Evolutionary conservation across 2,797 vertebrate species (phyloP).

Genomic region (Staurois parvus): DNA sequence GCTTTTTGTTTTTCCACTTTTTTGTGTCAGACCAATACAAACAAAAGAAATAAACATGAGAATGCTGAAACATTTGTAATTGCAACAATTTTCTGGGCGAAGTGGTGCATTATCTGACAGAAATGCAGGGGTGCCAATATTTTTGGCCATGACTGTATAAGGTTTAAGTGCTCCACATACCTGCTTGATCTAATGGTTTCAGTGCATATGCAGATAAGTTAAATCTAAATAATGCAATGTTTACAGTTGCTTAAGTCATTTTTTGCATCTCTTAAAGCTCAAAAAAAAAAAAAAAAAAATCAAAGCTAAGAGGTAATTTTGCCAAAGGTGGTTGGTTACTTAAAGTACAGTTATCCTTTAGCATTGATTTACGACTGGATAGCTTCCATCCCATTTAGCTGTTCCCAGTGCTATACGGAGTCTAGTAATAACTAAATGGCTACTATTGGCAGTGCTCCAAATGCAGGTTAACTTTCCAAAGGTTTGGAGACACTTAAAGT

Average conservation of each 20-base stretch:
- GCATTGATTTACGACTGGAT: not conserved
- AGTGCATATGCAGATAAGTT: not conserved
- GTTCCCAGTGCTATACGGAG: not conserved
- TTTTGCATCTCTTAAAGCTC: not conserved
- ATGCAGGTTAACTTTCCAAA: not conserved
- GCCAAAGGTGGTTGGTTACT: too few species aligned
- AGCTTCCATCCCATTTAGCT: not conserved
- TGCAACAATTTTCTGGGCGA: too few species aligned
- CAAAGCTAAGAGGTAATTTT: not conserved
- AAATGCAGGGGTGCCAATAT: too few species aligned
- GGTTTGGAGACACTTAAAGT: not conserved
- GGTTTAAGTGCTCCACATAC: too few species aligned
- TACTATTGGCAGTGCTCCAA: conserved; percentile 5
- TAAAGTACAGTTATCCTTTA: not conserved
- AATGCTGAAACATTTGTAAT: too few species aligned
- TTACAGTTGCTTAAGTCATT: not conserved
- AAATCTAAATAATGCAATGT: not conserved
- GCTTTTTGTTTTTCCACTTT: too few species aligned
- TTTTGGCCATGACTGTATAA: too few species aligned
- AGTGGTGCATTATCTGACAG: too few species aligned
- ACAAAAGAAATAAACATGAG: too few species aligned
- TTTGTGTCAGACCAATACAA: too few species aligned
- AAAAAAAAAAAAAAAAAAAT: not conserved
- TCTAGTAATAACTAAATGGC: not conserved
- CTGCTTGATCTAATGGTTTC: not conserved